Percentiles rank a stretch among this genome's conserved stretches.
Evolutionary conservation across 1,140 invertebrate genomes (phyloP).

Genomic region (Monochamus saltuarius): DNA sequence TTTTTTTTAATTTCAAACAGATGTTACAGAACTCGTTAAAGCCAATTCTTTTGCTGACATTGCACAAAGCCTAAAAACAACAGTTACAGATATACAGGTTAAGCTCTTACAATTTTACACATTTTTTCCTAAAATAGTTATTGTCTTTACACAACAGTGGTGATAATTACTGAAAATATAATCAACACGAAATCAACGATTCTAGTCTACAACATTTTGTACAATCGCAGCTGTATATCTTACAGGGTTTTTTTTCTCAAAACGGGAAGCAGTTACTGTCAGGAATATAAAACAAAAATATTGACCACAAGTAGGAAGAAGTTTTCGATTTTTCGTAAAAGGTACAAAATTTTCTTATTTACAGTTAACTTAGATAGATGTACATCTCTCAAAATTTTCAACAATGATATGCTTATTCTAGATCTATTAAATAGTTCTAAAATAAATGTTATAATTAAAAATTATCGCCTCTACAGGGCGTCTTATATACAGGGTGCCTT

Average conservation of each 20-base stretch:
- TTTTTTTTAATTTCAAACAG: background rate
- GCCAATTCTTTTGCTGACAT: constrained; percentile 13
- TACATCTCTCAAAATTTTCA: background rate
- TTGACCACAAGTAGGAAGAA: constrained; percentile 18
- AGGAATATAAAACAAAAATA: constrained; percentile 7
- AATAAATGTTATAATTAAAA: background rate
- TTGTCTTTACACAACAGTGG: constrained; percentile 19
- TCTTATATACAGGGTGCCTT: background rate
- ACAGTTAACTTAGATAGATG: background rate
- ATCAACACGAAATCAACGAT: background rate
- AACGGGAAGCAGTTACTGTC: background rate
- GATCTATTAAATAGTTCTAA: constrained; percentile 13
- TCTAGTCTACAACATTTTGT: constrained; percentile 5
- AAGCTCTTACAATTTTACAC: constrained; percentile 8
- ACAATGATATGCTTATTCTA: constrained; percentile 20
- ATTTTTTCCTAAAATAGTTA: constrained; percentile 10
- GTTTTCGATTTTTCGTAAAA: background rate
- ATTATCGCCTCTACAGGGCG: too few species aligned
- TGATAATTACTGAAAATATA: background rate
- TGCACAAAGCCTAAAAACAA: constrained; percentile 11
- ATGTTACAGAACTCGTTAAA: background rate
- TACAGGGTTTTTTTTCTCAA: background rate
- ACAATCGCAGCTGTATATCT: constrained; percentile 2
- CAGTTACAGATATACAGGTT: constrained; percentile 3
- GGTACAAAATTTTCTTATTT: constrained; percentile 3